phyloP scores from a whole-genome alignment of 2,888 invertebrate species.

The Mimas tiliae region DNA sequence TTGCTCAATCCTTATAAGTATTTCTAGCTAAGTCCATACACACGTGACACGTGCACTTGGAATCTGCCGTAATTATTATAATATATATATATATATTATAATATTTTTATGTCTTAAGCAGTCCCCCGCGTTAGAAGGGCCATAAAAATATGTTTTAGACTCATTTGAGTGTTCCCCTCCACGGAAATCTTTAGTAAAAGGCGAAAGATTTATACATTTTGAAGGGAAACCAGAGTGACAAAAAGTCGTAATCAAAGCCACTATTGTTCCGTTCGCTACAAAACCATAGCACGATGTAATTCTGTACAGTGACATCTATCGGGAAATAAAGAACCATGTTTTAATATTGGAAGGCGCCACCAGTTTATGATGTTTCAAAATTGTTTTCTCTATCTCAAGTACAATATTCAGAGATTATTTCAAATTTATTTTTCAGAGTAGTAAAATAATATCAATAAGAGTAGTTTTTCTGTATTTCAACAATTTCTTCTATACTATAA shows the following conservation, averaged over 20 bases:
- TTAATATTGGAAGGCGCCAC: neutral
- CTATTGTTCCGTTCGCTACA: neutral
- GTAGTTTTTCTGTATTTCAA: no score
- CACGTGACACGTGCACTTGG: no score
- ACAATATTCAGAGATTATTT: neutral
- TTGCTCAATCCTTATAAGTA: no score
- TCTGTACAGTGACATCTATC: slow-evolving; percentile 2
- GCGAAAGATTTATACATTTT: slow-evolving; percentile 6
- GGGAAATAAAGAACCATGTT: slow-evolving; percentile 5
- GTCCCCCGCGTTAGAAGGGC: neutral
- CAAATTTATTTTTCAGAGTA: no score
- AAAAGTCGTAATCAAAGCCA: neutral
- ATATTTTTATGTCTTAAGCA: neutral
- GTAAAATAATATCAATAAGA: no score
- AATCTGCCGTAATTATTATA: no score
- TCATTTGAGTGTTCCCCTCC: slow-evolving; percentile 9
- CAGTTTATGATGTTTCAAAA: neutral
- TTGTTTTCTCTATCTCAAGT: neutral
- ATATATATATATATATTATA: no score
- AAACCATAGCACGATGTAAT: slow-evolving; percentile 22
- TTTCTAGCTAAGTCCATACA: no score
- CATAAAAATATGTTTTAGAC: neutral
- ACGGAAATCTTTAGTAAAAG: slow-evolving; percentile 9
- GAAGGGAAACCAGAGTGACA: neutral
- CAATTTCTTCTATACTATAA: no score